phyloP scores from a whole-genome alignment of 2,888 invertebrate genomes.

The Blastobasis adustella region DNA sequence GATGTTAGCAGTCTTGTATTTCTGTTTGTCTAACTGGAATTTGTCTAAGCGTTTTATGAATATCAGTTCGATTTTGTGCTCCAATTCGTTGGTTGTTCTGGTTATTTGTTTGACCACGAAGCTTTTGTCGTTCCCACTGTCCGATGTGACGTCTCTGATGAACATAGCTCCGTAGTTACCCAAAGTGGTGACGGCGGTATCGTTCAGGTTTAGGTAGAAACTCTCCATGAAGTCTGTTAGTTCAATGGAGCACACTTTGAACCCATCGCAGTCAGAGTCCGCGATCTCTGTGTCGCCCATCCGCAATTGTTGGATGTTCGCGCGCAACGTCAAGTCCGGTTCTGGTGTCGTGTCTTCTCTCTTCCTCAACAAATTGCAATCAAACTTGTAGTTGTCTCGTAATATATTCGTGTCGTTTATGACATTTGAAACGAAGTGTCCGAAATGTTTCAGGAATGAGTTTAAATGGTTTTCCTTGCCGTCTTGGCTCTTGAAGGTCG shows the following conservation, averaged over 20 bases:
- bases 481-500: too few relatives aligned
- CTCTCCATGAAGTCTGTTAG: constrained; percentile 31
- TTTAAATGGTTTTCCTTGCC: constrained; percentile 10
- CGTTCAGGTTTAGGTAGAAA: constrained; percentile 35
- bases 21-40: constrained; percentile 29
- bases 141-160: constrained; percentile 30
- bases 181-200: constrained; percentile 35
- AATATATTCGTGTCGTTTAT: constrained; percentile 24
- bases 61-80: constrained; percentile 21
- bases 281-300: not conserved
- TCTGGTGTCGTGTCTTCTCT: not conserved
- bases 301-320: too few relatives aligned
- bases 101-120: constrained; percentile 24
- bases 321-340: not conserved
- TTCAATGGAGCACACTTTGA: constrained; percentile 44
- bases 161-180: constrained; percentile 51
- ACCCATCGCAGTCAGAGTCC: constrained; percentile 21
- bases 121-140: constrained; percentile 24
- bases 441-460: constrained; percentile 19
- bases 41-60: constrained; percentile 25
- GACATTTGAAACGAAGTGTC: constrained; percentile 27
- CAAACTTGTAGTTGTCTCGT: constrained; percentile 19
- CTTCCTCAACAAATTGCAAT: not conserved
- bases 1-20: constrained; percentile 27
- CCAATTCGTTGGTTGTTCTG: constrained; percentile 18